Base-by-base conservation (phyloP, 2,113 vertebrate genomes). In the Amblyopsis rosae region DNA sequence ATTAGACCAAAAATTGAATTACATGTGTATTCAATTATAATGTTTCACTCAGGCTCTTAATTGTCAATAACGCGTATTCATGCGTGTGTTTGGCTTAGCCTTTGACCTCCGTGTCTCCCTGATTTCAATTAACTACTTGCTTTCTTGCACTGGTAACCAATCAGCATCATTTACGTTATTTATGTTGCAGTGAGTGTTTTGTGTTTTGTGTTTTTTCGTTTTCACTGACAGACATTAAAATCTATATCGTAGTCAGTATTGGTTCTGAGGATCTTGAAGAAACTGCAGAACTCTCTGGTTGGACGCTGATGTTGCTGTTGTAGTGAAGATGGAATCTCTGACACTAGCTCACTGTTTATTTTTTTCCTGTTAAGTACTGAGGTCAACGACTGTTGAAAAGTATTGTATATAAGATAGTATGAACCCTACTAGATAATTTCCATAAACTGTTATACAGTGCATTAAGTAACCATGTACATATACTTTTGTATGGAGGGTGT, bases 401-500 rank as follows among this genome's bases (percentile, higher is more conserved):
- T 72, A 67, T 73, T 82, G 77, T 87, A 89, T 87, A 87, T 88
- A 70, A 78, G 26, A 48, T 72, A 77, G 69, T 17, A 59, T 57
- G 53, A 84, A 76, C 54, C 54, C 16, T 80, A 64, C 73, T 73
- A 71, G 55, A 84, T 71, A 53, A 72, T 88, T 91, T 87, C 86
- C 88, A 89, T 89, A 81, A 86, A 82, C 72, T 82, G 81, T 84
- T 80, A 48, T 56, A 80, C 75, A 77, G 78, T 79, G 82, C 75
- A 82, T 70, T 79, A 81, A 81, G 80, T 86, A 82, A 90, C 82
- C 78, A 78, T 92, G 90, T 91, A 91, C 83, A 91, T 86, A 90
- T 86, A 89, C 86, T 91, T 93, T 93, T 92, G 85, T 92, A 92
- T 90, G 89, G 82, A 89, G 72, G 75, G 72, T 79, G 69, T 82